Evolutionary conservation across 1,140 invertebrate genomes (phyloP).

Genomic region (Megalonaias nervosa): DNA sequence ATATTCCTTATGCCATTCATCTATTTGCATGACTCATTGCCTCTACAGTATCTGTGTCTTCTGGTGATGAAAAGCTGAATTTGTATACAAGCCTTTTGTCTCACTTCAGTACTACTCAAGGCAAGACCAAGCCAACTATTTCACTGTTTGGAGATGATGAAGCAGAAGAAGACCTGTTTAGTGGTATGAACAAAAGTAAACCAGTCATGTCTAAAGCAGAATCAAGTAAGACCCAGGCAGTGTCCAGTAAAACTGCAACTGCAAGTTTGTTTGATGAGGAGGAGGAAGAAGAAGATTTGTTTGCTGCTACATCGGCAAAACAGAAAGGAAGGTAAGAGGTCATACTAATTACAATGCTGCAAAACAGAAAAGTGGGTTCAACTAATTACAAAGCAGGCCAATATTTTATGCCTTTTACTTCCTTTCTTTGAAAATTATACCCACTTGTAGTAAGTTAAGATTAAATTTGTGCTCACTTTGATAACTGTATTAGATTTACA

Average conservation of each 20-base stretch:
- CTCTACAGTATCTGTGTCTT: too few species aligned
- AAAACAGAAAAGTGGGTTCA: slow-evolving; percentile 22
- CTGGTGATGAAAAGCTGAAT: too few species aligned
- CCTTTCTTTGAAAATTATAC: too few species aligned
- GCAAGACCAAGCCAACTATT: slow-evolving; percentile 8
- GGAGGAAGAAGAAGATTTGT: slow-evolving; percentile 37
- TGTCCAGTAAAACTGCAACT: slow-evolving; percentile 6
- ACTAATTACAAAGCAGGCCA: background rate
- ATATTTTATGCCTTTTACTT: too few species aligned
- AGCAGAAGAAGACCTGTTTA: slow-evolving; percentile 38
- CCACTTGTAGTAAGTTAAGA: too few species aligned
- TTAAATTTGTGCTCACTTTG: too few species aligned
- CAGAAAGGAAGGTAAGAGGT: slow-evolving; percentile 22
- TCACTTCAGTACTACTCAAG: too few species aligned
- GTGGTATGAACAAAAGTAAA: background rate
- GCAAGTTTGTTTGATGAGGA: slow-evolving; percentile 35
- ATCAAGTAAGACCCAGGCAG: background rate
- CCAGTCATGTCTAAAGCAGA: background rate
- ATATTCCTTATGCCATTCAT: too few species aligned
- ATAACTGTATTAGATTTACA: background rate
- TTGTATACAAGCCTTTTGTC: too few species aligned
- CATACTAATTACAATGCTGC: background rate
- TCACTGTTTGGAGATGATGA: slow-evolving; percentile 28
- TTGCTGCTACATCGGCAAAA: slow-evolving; percentile 31
- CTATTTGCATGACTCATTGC: too few species aligned